Base-by-base conservation (phyloP, 2,888 invertebrate species). In the Hirtodrosophila cameraria region DNA sequence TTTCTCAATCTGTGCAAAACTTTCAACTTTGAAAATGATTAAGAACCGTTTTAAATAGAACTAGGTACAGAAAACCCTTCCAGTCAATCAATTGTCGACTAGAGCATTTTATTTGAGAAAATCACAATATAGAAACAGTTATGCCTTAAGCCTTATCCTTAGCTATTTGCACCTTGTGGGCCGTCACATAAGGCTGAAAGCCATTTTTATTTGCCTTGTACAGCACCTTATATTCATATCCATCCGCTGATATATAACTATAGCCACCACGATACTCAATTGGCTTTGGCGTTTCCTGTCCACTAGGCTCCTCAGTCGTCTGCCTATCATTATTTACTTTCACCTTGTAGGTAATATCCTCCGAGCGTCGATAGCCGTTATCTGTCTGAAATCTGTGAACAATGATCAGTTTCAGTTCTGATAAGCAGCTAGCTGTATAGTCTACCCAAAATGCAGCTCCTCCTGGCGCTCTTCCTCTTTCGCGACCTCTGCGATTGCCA, bases 151-250 rank as follows among this genome's bases (percentile, higher is more conserved):
- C 46, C 41, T 66, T 66, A 30, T 65, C 31, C 18, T 41, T 43
- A 1, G 13, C 11, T 20, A 58, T 12, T 8, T 72, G 45, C 31
- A 90, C 69, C 57, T 90, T 90, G 41, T 83, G 89, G 0, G 90
- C 90, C 3, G 89, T 90, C 27, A 90, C 89, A 71, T 88, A 88
- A 1, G 90, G 91, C 55, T 91, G 92, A 76, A 92, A 93, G 1
- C 93, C 93, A 58, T 92, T 92, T 74, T 93, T 92, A 66, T 93
- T 93, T 3, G 93, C 93, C 18, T 92, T 91, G 79, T 93, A 93
- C 25, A 90, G 88, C 6, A 92, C 91, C 7, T 91, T 91, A 77
- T 93, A 92, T 23, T 91, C 91, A 55, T 91, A 90, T 13, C 93
- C 93, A 88, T 93, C 93, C 16, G 91, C 91, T 1, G 92, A 92